Evolutionary conservation across 2,797 vertebrate species (phyloP), one percentile per base, ranked within the genome.

Genomic region (Oceanodroma leucorhoa): DNA sequence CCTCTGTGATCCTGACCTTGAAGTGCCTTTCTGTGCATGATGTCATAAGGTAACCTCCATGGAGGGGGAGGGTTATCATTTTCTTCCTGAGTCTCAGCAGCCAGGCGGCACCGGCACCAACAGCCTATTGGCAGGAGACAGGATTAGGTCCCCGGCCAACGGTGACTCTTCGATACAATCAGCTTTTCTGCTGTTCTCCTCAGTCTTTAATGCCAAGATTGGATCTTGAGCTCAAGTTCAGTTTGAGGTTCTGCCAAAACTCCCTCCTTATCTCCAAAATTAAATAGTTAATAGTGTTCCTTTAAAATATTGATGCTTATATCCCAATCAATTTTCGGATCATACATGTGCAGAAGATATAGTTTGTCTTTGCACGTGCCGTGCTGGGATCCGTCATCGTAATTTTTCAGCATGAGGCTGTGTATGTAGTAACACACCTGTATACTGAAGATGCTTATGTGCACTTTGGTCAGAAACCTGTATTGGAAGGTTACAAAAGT

Each of bases 11-110:
- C 91, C 98, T 99, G 89, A 99, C 99, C 60, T 97, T 99, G 86
- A 99, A 99, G 95, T 99, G 99, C 96, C 98, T 99, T 64, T 98
- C 98, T 1, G 98, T 99, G 81, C 99, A 99, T 45, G 99, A 99
- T 96, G 99, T 99, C 89, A 99, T 99, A 92, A 98, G 99, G 99
- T 99, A 98, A 69, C 27, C 48, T 66, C 40, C 9, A 19, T 5
- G 81, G 13, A 8, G 23, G 3, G 2, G 6, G 4, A n/a, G 62
- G 75, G 89, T 93, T 87, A 91, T 23, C 9, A 4, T 17, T 3
- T 50, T n/a, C 40, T 54, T 51, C 43, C 40, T 10, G 18, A 20
- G 34, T 40, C 50, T 51, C 41, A 8, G 83, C 75, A 80, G 60
- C 41, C 10, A 18, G 60, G 70, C 64, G 50, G 55, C 50, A 11